These are phyloP conservation scores for Protomyctophum bolini DNA, from an alignment of 2,113 vertebrate species.

Conservation along the genomic window DNA sequence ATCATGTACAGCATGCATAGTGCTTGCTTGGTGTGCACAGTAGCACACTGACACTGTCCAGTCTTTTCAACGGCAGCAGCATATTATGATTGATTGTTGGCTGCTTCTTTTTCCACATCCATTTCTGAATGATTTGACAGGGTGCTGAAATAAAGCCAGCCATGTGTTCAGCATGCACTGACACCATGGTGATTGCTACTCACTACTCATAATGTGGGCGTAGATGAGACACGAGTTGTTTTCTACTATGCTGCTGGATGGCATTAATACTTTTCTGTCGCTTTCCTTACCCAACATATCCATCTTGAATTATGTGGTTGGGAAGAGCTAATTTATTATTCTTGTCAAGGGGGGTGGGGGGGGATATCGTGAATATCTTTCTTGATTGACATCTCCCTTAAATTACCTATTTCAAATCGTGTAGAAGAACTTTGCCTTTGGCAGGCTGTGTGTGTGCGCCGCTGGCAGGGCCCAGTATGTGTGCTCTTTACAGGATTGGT, in stretches of 20 bases:
- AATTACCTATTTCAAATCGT: slow-evolving; percentile 31
- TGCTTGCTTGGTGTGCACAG: slow-evolving; percentile 17
- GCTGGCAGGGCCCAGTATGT: slow-evolving; percentile 1
- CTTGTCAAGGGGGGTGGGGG: slow-evolving; percentile 32
- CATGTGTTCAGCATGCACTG: slow-evolving; percentile 54
- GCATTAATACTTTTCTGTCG: slow-evolving; percentile 60
- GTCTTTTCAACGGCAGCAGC: slow-evolving; percentile 15
- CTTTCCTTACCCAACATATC: slow-evolving; percentile 42
- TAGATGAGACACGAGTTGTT: slow-evolving; percentile 45
- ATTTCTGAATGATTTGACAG: slow-evolving; percentile 56
- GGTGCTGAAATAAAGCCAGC: slow-evolving; percentile 49
- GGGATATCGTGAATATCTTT: slow-evolving; percentile 54
- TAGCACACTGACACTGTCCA: slow-evolving; percentile 8
- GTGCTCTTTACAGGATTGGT: slow-evolving; percentile 5
- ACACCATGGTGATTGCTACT: slow-evolving; percentile 54
- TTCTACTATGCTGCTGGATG: slow-evolving; percentile 36
- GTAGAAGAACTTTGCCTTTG: not conserved
- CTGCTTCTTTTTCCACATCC: slow-evolving; percentile 34
- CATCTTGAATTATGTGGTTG: slow-evolving; percentile 60
- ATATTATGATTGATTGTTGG: slow-evolving; percentile 35
- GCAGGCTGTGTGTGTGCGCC: not conserved
- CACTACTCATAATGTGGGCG: slow-evolving; percentile 44
- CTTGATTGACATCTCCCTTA: slow-evolving; percentile 44
- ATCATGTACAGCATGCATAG: too few relatives aligned
- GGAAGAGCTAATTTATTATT: slow-evolving; percentile 54